Conservation (phyloP, 2,113 vertebrate genomes). For the Takifugu bimaculatus region DNA sequence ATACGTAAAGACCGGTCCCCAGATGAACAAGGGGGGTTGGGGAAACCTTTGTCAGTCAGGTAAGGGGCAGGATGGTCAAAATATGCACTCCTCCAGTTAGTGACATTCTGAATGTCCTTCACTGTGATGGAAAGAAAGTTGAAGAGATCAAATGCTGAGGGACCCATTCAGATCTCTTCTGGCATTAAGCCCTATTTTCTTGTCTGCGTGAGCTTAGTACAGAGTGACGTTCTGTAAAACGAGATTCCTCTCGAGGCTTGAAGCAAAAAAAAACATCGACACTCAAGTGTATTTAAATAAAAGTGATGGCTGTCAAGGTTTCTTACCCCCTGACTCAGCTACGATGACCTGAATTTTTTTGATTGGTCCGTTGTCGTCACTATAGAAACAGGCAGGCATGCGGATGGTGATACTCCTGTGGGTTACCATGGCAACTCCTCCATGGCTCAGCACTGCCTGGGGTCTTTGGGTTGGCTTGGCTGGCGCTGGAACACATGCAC, state of each 20-base stretch:
- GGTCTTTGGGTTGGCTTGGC: slow-evolving; percentile 84
- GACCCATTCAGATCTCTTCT: slow-evolving; percentile 18
- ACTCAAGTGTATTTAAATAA: slow-evolving; percentile 25
- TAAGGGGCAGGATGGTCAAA: slow-evolving; percentile 83
- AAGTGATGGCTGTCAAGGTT: slow-evolving; percentile 45
- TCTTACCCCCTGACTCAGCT: slow-evolving; percentile 87
- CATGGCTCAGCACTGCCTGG: slow-evolving; percentile 75
- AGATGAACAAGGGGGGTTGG: slow-evolving; percentile 79
- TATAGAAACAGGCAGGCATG: slow-evolving; percentile 94
- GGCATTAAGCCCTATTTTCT: slow-evolving; percentile 14
- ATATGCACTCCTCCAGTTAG: slow-evolving; percentile 89
- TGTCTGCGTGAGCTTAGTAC: slow-evolving; percentile 7
- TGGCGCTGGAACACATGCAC: slow-evolving; percentile 72
- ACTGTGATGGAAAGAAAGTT: slow-evolving; percentile 66
- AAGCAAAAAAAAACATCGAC: slow-evolving; percentile 6
- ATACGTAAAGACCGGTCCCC: slow-evolving; percentile 31
- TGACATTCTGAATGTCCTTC: slow-evolving; percentile 84
- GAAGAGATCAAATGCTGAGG: slow-evolving; percentile 1
- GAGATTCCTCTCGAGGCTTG: slow-evolving; percentile 11
- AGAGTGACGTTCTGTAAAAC: slow-evolving; percentile 22
- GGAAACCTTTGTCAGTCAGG: slow-evolving; percentile 89
- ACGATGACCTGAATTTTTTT: slow-evolving; percentile 91
- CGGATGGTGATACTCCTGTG: slow-evolving; percentile 86
- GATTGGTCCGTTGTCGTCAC: slow-evolving; percentile 91
- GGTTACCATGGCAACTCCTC: slow-evolving; percentile 82